Base-by-base conservation (phyloP, 2,888 invertebrate genomes). In the Beris morrisii region DNA sequence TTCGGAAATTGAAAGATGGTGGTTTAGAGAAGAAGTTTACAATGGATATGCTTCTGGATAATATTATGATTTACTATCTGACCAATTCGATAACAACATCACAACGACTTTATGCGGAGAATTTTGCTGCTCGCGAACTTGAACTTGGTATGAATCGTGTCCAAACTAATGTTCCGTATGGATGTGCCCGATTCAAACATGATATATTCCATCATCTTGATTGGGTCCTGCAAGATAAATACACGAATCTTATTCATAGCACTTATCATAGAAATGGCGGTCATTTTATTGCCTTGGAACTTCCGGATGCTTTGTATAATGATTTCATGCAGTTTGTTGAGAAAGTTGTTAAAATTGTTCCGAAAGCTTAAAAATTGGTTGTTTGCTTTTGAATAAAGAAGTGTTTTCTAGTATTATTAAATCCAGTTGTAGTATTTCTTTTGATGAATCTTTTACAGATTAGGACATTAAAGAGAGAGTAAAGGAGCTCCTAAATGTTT, bases 11-110 rank as follows among this genome's bases (percentile, higher is more conserved):
- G 0, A 76, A 78, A 0, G 89, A 92, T 74, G 92, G 92, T 0
- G 88, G 88, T 3, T 78, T 92, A 0, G 81, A 82, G 5, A 82
- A 83, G 68, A 72, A 73, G 45, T 88, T 82, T 72, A 79, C 83
- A 0, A 71, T 85, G 65, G 86, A 87, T 70, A 73, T 74, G 0
- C 64, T 80, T 30, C 79, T 90, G 48, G 92, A 92, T 72, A 91
- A 92, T 72, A 75, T 93, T 0, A 92, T 92, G 89, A 81, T 93
- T 50, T 93, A 93, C 75, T 91, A 92, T 87, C 77, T 88, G 0
- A 87, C 87, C 11, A 85, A 86, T 69, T 87, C 87, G 3, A 89
- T 91, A 44, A 87, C 88, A 0, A 87, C 90, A 0, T 88, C 91
- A 0, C 82, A 85, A 74, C 82, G 92, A 38, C 79, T 90, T 28